These are phyloP conservation scores for Manis javanica DNA, from an alignment of 2,797 vertebrate species.

Conservation along the genomic window DNA sequence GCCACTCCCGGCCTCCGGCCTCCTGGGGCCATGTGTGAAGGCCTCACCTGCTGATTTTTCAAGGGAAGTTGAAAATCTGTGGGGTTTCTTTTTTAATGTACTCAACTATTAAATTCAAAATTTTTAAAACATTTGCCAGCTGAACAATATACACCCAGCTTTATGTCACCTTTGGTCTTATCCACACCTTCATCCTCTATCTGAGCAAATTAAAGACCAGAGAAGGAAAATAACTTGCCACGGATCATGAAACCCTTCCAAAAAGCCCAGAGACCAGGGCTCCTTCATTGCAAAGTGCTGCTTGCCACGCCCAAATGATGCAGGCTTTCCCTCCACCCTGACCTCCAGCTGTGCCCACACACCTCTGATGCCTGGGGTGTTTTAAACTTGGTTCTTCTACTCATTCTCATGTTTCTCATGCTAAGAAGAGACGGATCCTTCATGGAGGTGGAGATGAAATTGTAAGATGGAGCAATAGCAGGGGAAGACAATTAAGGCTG, in stretches of 20 bases:
- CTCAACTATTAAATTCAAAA: not conserved
- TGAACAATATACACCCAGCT: not conserved
- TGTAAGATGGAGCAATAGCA: not conserved
- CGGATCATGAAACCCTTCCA: not conserved
- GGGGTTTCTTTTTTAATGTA: not conserved
- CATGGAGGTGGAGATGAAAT: not conserved
- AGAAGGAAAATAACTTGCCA: not conserved
- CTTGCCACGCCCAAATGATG: not conserved
- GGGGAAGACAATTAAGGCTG: not conserved
- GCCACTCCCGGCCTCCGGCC: not conserved
- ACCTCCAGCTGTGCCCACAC: not conserved
- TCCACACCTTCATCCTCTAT: not conserved
- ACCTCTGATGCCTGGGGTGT: not conserved
- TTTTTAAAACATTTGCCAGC: not conserved
- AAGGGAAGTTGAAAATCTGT: not conserved
- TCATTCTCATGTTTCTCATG: not conserved
- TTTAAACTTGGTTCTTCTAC: not conserved
- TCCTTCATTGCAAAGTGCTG: not conserved
- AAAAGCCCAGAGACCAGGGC: not conserved
- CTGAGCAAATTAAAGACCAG: not conserved
- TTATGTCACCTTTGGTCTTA: not conserved
- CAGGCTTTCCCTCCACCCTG: not conserved
- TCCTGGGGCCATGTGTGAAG: not conserved
- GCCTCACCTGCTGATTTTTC: not conserved
- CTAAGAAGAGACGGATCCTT: not conserved